Evolutionary conservation across 1,140 invertebrate species (phyloP).

Genomic region (Anoplophora glabripennis): DNA sequence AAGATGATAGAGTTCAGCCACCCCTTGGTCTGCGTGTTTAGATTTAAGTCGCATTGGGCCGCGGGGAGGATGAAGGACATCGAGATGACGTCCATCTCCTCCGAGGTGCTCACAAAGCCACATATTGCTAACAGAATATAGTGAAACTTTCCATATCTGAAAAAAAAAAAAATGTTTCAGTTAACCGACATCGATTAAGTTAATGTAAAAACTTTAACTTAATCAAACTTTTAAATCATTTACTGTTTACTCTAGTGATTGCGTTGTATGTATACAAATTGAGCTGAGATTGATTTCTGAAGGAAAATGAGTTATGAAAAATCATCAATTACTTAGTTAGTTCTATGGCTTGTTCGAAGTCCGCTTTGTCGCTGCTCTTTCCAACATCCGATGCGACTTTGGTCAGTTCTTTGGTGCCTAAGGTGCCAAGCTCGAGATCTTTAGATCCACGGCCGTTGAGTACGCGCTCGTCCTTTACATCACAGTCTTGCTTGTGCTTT

Average conservation of each 20-base stretch:
- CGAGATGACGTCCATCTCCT: slow-evolving; percentile 94
- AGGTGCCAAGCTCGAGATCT: slow-evolving; percentile 59
- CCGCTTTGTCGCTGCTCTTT: slow-evolving; percentile 63
- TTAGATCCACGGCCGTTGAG: slow-evolving; percentile 73
- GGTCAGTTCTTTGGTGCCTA: slow-evolving; percentile 27
- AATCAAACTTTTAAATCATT: too few relatives aligned
- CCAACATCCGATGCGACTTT: slow-evolving; percentile 50
- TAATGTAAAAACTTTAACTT: too few relatives aligned
- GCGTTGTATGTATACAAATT: too few relatives aligned
- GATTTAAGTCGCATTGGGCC: slow-evolving; percentile 85
- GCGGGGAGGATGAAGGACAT: slow-evolving; percentile 92
- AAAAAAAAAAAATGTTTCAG: slow-evolving; percentile 2
- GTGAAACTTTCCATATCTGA: slow-evolving; percentile 83
- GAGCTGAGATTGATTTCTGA: too few relatives aligned
- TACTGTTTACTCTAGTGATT: too few relatives aligned
- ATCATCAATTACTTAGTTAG: slow-evolving; percentile 49
- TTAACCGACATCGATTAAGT: too few relatives aligned
- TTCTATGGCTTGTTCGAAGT: slow-evolving; percentile 81
- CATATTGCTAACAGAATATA: slow-evolving; percentile 83
- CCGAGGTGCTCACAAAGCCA: slow-evolving; percentile 90
- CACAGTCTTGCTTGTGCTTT: slow-evolving; percentile 55
- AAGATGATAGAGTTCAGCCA: slow-evolving; percentile 85
- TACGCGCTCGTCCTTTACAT: slow-evolving; percentile 73
- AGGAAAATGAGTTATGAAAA: too few relatives aligned
- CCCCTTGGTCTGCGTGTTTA: slow-evolving; percentile 81